Conservation (phyloP, 1,140 invertebrate species). For the Latrodectus geometricus region DNA sequence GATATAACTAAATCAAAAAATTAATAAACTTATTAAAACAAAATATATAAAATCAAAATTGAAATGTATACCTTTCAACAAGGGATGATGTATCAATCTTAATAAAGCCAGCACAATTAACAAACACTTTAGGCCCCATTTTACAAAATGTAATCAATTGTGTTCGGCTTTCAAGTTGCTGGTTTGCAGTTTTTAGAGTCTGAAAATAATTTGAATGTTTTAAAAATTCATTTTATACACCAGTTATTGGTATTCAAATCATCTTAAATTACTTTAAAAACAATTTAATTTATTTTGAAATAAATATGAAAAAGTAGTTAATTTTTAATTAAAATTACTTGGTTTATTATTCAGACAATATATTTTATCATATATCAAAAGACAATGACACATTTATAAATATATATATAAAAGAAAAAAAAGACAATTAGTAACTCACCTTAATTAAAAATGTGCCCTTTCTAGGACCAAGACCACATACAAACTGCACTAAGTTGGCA, state of each 20-base stretch:
- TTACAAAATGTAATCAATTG: slow-evolving; percentile 95
- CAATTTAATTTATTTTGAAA: no score
- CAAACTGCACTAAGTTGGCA: slow-evolving; percentile 93
- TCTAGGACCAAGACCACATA: slow-evolving; percentile 95
- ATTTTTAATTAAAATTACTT: no score
- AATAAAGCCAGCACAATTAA: slow-evolving; percentile 99
- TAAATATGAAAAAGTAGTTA: no score
- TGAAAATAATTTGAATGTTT: slow-evolving; percentile 64
- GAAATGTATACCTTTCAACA: slow-evolving; percentile 74
- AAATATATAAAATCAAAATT: neutral
- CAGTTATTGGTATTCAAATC: no score
- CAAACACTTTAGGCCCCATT: slow-evolving; percentile 98
- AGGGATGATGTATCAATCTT: slow-evolving; percentile 97
- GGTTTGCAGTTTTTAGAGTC: slow-evolving; percentile 92
- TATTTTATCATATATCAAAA: no score
- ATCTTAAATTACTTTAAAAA: no score
- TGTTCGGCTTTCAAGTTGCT: slow-evolving; percentile 92
- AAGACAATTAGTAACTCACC: slow-evolving; percentile 34
- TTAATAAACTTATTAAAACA: neutral
- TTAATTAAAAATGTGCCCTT: slow-evolving; percentile 89
- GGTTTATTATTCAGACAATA: no score
- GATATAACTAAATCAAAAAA: neutral
- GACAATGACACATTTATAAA: no score
- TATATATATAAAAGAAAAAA: neutral
- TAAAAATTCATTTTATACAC: no score